Conservation (phyloP, 2,888 invertebrate genomes). For the Cetonia aurata region DNA sequence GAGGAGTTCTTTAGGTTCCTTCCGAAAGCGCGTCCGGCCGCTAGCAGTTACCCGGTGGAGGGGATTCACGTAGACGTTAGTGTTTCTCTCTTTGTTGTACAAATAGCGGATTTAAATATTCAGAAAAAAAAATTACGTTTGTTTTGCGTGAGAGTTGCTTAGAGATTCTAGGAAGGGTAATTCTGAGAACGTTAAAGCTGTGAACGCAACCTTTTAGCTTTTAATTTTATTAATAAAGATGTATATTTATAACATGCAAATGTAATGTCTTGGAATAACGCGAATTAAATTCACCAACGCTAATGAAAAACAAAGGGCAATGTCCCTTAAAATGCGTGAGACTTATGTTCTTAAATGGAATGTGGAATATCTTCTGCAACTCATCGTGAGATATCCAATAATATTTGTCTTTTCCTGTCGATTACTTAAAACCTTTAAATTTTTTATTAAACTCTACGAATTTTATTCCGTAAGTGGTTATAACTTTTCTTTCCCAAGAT, state of each 20-base stretch:
- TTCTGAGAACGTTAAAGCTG: background rate
- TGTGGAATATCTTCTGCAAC: too few species aligned
- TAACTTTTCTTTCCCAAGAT: background rate
- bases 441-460: too few species aligned
- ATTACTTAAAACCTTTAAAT: background rate
- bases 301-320: too few species aligned
- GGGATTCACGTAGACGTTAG: constrained; percentile 79
- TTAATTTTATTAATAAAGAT: background rate
- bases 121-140: too few species aligned
- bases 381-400: background rate
- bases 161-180: too few species aligned
- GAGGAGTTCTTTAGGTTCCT: constrained; percentile 87
- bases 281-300: too few species aligned
- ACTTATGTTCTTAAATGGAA: too few species aligned
- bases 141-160: too few species aligned
- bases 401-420: background rate
- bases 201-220: background rate
- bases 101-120: too few species aligned
- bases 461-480: background rate
- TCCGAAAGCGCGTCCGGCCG: constrained; percentile 78
- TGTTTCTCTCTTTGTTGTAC: constrained; percentile 55
- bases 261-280: too few species aligned
- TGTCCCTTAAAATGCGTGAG: too few species aligned
- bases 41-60: constrained; percentile 78
- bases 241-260: too few species aligned